Conservation (phyloP, 2,113 vertebrate species). For the Ochotona princeps region DNA sequence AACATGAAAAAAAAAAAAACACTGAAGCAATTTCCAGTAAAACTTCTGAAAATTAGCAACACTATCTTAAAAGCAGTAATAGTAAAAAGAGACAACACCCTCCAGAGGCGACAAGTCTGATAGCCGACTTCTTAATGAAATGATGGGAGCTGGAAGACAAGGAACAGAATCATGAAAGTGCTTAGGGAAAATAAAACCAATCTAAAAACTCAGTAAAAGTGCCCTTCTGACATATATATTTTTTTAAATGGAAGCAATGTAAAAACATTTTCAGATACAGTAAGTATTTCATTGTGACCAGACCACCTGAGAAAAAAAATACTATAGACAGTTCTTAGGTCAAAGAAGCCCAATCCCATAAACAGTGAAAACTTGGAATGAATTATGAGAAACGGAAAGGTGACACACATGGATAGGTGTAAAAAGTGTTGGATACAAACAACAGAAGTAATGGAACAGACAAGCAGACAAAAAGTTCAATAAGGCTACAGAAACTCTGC, state of each 20-base stretch:
- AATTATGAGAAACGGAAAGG: background rate
- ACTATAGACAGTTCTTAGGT: background rate
- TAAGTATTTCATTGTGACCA: background rate
- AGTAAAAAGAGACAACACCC: background rate
- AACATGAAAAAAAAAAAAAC: constrained; percentile 7
- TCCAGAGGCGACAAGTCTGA: background rate
- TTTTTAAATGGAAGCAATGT: background rate
- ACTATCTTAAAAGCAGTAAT: no score
- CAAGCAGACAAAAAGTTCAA: background rate
- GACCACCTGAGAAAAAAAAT: background rate
- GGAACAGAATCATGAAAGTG: background rate
- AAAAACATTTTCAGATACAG: background rate
- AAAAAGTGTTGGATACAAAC: background rate
- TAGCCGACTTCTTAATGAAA: background rate
- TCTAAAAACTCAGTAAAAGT: background rate
- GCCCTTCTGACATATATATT: no score
- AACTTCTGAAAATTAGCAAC: background rate
- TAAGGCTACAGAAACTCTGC: background rate
- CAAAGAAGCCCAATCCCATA: background rate
- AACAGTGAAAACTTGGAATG: background rate
- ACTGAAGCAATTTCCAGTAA: background rate
- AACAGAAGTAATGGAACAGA: background rate
- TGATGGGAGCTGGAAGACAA: background rate
- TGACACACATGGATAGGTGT: background rate
- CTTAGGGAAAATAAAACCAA: background rate